Conservation (phyloP, 2,113 vertebrate genomes). For the Esox niger region DNA sequence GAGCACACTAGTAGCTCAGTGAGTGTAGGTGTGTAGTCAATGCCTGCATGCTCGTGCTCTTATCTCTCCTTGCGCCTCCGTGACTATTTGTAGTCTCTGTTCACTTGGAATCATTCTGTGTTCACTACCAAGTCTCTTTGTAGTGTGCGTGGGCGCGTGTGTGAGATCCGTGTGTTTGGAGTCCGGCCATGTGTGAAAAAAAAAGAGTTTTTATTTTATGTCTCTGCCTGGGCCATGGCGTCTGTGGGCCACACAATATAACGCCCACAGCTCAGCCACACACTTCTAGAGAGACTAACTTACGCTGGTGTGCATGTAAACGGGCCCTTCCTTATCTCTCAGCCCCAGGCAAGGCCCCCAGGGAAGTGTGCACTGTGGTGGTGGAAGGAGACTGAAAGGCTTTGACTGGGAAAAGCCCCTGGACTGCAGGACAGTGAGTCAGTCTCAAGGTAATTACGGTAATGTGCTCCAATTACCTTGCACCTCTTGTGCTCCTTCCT, state of each 20-base stretch:
- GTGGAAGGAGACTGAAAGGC: constrained; percentile 8
- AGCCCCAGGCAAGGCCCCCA: constrained; percentile 43
- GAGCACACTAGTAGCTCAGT: constrained; percentile 1
- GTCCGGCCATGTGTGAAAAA: neutral
- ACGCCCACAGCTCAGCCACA: neutral
- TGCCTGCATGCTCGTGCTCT: no score
- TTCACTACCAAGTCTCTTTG: neutral
- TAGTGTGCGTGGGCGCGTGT: neutral
- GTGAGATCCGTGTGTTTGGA: neutral
- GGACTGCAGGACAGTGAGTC: constrained; percentile 21
- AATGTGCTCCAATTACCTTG: constrained; percentile 34
- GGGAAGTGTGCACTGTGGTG: constrained; percentile 22
- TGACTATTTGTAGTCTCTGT: neutral
- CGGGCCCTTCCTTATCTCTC: constrained; percentile 32
- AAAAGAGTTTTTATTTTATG: neutral
- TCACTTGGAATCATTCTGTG: neutral
- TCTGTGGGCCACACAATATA: neutral
- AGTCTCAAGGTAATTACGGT: constrained; percentile 44
- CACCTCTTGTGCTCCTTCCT: neutral
- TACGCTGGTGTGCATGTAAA: constrained; percentile 33
- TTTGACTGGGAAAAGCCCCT: neutral
- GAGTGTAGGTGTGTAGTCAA: neutral
- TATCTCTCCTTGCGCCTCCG: no score
- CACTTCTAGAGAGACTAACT: constrained; percentile 27
- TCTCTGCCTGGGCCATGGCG: neutral